phyloP scores from a whole-genome alignment of 2,888 invertebrate genomes.

The Drosophila acutilabella region DNA sequence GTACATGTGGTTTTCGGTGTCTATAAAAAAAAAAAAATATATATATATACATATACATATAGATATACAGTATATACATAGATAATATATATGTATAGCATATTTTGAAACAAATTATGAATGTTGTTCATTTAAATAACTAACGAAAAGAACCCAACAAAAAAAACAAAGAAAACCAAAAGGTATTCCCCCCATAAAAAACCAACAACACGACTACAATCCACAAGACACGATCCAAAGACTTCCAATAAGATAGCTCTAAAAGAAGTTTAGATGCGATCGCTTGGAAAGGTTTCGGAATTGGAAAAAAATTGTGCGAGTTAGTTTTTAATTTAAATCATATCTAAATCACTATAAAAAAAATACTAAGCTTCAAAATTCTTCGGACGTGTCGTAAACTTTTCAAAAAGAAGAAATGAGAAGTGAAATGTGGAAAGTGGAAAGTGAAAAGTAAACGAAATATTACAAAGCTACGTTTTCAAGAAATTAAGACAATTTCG shows the following conservation, averaged over 20 bases:
- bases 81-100: conserved; percentile 44
- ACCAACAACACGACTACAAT: conserved; percentile 22
- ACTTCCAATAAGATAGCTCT: neutral
- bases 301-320: conserved; percentile 18
- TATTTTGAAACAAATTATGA: conserved; percentile 68
- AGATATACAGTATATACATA: conserved; percentile 49
- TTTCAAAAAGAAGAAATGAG: neutral
- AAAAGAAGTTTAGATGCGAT: conserved; percentile 6
- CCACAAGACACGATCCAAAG: conserved; percentile 4
- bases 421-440: no score
- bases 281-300: conserved; percentile 42
- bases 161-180: conserved; percentile 39
- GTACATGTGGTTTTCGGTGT: conserved; percentile 82
- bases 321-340: conserved; percentile 13
- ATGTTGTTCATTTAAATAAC: conserved; percentile 73
- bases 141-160: conserved; percentile 53
- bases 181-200: conserved; percentile 47
- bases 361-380: conserved; percentile 7
- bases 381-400: conserved; percentile 8
- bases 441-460: conserved; percentile 20
- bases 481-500: conserved; percentile 83
- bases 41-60: conserved; percentile 48
- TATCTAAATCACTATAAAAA: conserved; percentile 9
- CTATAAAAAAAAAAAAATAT: conserved; percentile 70
- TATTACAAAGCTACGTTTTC: conserved; percentile 66